A percentile compares a stretch with the other conserved stretches of the same genome.
Evolutionary conservation across 2,888 invertebrate genomes (phyloP).

Genomic region (Encarsia formosa): DNA sequence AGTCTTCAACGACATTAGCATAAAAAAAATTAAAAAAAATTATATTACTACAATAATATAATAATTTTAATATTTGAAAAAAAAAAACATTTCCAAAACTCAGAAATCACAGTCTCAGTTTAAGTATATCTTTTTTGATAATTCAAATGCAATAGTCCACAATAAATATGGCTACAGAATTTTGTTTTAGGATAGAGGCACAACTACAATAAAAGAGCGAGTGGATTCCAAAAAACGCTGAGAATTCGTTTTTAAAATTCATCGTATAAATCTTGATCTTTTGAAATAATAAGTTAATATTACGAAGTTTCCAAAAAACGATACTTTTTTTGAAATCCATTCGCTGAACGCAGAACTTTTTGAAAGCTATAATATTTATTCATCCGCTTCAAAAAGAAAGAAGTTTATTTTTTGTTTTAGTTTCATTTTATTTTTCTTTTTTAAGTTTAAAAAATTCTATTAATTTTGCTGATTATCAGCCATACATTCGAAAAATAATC

Average conservation of each 20-base stretch:
- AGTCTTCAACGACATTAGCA: no score
- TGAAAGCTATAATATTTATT: constrained; percentile 22
- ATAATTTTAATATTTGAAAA: no score
- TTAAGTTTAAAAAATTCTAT: constrained; percentile 34
- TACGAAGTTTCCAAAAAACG: constrained; percentile 15
- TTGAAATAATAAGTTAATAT: no score
- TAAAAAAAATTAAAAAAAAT: no score
- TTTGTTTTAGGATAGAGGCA: constrained; percentile 25
- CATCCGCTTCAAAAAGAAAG: constrained; percentile 31
- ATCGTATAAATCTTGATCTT: no score
- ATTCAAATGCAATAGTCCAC: constrained; percentile 31
- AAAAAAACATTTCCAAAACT: constrained; percentile 36
- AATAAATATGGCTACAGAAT: constrained; percentile 40
- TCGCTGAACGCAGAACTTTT: constrained; percentile 29
- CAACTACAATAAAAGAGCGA: constrained; percentile 17
- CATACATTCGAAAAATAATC: constrained; percentile 39
- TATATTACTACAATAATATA: no score
- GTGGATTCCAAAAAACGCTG: constrained; percentile 24
- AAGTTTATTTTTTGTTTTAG: constrained; percentile 22
- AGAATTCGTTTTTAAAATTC: constrained; percentile 5
- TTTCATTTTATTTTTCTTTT: constrained; percentile 15
- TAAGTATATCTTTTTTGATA: constrained; percentile 35
- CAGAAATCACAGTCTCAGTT: no score
- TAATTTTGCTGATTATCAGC: constrained; percentile 28
- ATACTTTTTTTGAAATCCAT: constrained; percentile 26